These are phyloP conservation scores for Gallinago media DNA, from an alignment of 2,113 vertebrate species.

Conservation along the genomic window DNA sequence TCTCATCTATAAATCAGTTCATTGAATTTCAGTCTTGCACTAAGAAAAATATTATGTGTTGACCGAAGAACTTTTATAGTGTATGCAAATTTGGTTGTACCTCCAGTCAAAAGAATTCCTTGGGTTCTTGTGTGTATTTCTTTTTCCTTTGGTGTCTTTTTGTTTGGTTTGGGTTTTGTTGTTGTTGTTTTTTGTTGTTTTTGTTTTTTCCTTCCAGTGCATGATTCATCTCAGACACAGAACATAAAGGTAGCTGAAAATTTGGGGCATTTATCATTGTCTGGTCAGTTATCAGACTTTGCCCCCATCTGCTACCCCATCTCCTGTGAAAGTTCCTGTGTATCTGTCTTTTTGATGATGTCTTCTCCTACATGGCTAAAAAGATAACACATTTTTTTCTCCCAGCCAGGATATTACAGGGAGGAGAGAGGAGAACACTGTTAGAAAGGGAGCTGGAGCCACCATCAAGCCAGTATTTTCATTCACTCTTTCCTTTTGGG, in stretches of 20 bases:
- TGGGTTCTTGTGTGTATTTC: not conserved
- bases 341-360: not conserved
- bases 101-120: not conserved
- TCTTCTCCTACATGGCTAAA: not conserved
- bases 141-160: not conserved
- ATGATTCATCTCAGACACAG: not conserved
- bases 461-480: not conserved
- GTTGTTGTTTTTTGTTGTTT: not conserved
- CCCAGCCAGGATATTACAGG: not conserved
- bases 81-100: not conserved
- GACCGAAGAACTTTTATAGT: not conserved
- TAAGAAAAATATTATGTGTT: not conserved
- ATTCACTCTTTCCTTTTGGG: not conserved
- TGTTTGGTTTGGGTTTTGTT: not conserved
- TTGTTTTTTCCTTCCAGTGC: accelerated
- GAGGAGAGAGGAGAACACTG: not conserved
- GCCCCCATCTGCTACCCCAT: not conserved
- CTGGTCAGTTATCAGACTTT: not conserved
- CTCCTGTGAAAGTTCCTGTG: not conserved
- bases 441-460: not conserved
- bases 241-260: not conserved
- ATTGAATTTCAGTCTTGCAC: not conserved
- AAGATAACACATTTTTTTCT: not conserved
- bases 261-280: not conserved
- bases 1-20: not conserved